Percentiles rank a stretch among this genome's conserved stretches.
phyloP scores from a whole-genome alignment of 1,140 invertebrate species.

The Lordiphosa mommai region DNA sequence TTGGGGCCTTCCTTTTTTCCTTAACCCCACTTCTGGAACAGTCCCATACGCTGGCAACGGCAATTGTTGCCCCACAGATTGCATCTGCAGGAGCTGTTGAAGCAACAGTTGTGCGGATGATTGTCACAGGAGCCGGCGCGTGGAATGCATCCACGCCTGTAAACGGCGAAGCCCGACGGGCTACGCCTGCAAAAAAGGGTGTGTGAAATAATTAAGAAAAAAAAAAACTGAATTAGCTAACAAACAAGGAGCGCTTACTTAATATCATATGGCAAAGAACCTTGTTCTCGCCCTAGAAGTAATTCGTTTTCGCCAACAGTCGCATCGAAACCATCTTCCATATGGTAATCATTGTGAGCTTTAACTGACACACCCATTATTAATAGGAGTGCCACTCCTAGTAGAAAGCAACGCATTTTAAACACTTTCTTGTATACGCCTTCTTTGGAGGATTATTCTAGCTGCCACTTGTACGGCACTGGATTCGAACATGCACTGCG shows the following conservation, averaged over 20 bases:
- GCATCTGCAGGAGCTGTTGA: slow-evolving; percentile 91
- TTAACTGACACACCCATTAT: too few relatives aligned
- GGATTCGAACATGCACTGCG: too few relatives aligned
- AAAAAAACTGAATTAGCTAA: background rate
- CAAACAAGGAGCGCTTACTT: background rate
- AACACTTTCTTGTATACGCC: too few relatives aligned
- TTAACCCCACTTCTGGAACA: slow-evolving; percentile 94
- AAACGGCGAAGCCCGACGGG: background rate
- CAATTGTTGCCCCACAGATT: slow-evolving; percentile 95
- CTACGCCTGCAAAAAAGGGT: background rate
- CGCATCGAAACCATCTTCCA: too few relatives aligned
- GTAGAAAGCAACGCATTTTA: too few relatives aligned
- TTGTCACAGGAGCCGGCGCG: slow-evolving; percentile 88
- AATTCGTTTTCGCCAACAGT: too few relatives aligned
- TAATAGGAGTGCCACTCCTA: too few relatives aligned
- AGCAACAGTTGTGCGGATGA: slow-evolving; percentile 91
- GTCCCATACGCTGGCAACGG: slow-evolving; percentile 91
- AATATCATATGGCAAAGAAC: too few relatives aligned
- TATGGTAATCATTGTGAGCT: too few relatives aligned
- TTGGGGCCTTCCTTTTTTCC: background rate
- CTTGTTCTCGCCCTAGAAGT: too few relatives aligned
- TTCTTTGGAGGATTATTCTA: too few relatives aligned
- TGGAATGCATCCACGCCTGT: slow-evolving; percentile 8
- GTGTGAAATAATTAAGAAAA: background rate
- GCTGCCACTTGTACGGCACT: too few relatives aligned